A percentile compares a stretch with the other conserved stretches of the same genome.
These are phyloP conservation scores for Scyliorhinus canicula DNA, from an alignment of 2,797 vertebrate genomes.

Conservation along the genomic window DNA sequence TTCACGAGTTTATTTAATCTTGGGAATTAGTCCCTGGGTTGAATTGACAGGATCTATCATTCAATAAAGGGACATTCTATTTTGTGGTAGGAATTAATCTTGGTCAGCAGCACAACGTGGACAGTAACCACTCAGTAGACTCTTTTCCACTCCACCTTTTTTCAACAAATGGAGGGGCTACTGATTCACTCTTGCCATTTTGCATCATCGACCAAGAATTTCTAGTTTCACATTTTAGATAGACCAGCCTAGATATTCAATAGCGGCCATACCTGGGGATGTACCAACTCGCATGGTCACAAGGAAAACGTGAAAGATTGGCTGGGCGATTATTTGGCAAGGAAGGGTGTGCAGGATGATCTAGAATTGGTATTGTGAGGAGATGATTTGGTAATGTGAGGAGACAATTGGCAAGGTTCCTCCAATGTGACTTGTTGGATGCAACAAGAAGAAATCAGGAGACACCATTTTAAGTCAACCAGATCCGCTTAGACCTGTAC, in stretches of 20 bases:
- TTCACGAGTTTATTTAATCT: background rate
- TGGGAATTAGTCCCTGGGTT: background rate
- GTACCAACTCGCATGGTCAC: background rate
- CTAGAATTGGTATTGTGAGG: background rate
- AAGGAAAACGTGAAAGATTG: background rate
- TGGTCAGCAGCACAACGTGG: background rate
- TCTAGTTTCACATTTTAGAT: background rate
- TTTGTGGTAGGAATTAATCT: background rate
- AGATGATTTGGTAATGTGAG: background rate
- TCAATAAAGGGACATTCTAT: background rate
- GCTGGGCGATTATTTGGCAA: background rate
- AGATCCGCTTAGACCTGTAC: background rate
- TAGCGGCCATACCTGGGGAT: background rate
- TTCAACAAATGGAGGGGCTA: background rate
- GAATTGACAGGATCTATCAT: background rate
- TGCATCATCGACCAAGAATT: background rate
- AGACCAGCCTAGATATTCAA: background rate
- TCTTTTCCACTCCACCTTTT: background rate
- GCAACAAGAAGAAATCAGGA: background rate
- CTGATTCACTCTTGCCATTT: background rate
- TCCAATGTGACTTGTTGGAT: background rate
- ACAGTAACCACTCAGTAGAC: background rate
- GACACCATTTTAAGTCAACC: background rate
- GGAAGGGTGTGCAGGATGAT: background rate
- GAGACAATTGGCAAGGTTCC: background rate